Evolutionary conservation across 2,888 invertebrate genomes (phyloP), one percentile per base, ranked within the genome.

Genomic region (Cantharis rustica): DNA sequence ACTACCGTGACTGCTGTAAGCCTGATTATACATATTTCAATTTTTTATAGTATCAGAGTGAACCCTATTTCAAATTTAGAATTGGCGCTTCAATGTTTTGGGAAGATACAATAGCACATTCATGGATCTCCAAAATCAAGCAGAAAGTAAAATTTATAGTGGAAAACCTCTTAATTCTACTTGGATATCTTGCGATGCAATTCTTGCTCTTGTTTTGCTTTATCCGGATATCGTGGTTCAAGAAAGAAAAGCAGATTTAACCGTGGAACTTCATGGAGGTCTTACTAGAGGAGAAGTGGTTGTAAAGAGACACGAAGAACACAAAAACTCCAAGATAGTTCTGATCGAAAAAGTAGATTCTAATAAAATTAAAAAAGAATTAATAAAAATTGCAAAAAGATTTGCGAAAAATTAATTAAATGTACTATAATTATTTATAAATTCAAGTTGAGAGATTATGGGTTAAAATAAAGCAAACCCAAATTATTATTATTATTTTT

Each of bases 271-370:
- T 16, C 86, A 86, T 74, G 92, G 93, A 2, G 84, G 80, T 3
- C 88, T 89, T 79, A 92, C 93, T 0, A 88, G 93, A 72, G 93
- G 93, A 0, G 92, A 92, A 87, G 90, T 93, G 85, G 90, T 93
- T 0, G 86, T 93, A 16, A 92, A 93, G 85, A 91, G 90, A 85
- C 85, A 87, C 61, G 83, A 85, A 63, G 82, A 82, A 10, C 85
- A 15, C 20, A 82, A 82, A 10, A 85, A 15, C n/a, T 16, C 17
- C 7, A 66, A 61, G 17, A 26, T 20, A 20, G 20, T 16, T 4
- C 9, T 66, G 7, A 66, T 66, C 1, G 64, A 66, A 10, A 13
- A 66, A 66, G 23, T 66, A 0, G 13, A 66, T 66, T 66, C 9
- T 66, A 13, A 66, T 20, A n/a, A 20, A 20, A 11, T 66, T 66